Evolutionary conservation across 2,888 invertebrate species (phyloP).

Genomic region (Drymonia ruficornis): DNA sequence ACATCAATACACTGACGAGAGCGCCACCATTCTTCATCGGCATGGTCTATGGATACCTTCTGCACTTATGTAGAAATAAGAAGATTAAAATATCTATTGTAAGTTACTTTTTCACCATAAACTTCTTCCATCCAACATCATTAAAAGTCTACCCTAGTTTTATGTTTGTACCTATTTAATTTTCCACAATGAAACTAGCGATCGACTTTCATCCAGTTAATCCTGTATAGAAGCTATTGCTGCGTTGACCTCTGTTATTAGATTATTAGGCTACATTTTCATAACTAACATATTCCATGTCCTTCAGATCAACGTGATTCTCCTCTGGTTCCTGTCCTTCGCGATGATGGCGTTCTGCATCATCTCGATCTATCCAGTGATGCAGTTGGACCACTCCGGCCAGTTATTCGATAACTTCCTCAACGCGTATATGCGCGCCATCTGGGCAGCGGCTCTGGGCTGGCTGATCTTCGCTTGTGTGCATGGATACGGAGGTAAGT

Average conservation of each 20-base stretch:
- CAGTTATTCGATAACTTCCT: constrained; percentile 58
- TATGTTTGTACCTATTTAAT: too few species aligned
- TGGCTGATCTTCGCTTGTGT: constrained; percentile 77
- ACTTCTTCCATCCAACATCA: too few species aligned
- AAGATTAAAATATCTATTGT: constrained; percentile 49
- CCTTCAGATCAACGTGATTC: constrained; percentile 44
- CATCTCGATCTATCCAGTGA: constrained; percentile 58
- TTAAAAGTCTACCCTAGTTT: too few species aligned
- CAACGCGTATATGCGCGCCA: constrained; percentile 65
- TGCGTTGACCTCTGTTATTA: constrained; percentile 20
- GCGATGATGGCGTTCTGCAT: constrained; percentile 55
- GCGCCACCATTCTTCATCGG: constrained; percentile 65
- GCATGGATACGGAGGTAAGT: constrained; percentile 75
- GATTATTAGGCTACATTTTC: constrained; percentile 31
- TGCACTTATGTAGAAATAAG: constrained; percentile 51
- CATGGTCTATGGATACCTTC: constrained; percentile 59
- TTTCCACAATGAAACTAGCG: too few species aligned
- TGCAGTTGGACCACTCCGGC: constrained; percentile 43
- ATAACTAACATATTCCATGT: not conserved
- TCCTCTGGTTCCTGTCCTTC: constrained; percentile 52
- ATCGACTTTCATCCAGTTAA: too few species aligned
- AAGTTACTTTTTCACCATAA: constrained; percentile 4
- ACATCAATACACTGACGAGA: constrained; percentile 58
- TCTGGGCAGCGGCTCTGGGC: constrained; percentile 68
- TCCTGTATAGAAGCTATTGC: too few species aligned